phyloP scores from a whole-genome alignment of 2,797 vertebrate genomes.

The Phataginus tetradactyla region DNA sequence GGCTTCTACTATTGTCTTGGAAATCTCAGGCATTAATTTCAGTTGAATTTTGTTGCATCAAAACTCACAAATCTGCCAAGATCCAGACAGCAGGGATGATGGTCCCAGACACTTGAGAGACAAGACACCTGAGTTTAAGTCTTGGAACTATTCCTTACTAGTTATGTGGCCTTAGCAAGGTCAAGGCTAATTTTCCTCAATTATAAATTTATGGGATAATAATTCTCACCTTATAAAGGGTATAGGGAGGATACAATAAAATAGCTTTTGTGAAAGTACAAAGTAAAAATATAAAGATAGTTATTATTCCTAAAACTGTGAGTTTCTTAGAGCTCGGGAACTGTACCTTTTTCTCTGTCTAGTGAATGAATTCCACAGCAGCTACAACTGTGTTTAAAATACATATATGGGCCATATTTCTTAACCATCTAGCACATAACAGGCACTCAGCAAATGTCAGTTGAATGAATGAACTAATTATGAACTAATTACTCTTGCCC shows the following conservation, averaged over 20 bases:
- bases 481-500: constrained; percentile 25
- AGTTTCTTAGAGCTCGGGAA: neutral
- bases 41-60: neutral
- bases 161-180: neutral
- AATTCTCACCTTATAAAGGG: neutral
- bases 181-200: constrained; percentile 2
- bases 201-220: neutral
- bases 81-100: neutral
- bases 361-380: neutral
- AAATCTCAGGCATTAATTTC: neutral
- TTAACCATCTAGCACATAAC: neutral
- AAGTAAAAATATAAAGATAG: neutral
- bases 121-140: neutral
- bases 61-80: neutral
- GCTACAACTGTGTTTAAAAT: neutral
- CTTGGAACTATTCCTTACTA: neutral
- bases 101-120: neutral
- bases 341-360: neutral
- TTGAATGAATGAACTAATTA: neutral
- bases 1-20: neutral
- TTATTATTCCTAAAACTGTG: neutral
- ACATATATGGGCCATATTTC: neutral
- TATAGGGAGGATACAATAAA: neutral
- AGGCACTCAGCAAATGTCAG: neutral
- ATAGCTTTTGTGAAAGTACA: neutral